phyloP scores from a whole-genome alignment of 2,797 vertebrate genomes.

The Chiroxiphia lanceolata region DNA sequence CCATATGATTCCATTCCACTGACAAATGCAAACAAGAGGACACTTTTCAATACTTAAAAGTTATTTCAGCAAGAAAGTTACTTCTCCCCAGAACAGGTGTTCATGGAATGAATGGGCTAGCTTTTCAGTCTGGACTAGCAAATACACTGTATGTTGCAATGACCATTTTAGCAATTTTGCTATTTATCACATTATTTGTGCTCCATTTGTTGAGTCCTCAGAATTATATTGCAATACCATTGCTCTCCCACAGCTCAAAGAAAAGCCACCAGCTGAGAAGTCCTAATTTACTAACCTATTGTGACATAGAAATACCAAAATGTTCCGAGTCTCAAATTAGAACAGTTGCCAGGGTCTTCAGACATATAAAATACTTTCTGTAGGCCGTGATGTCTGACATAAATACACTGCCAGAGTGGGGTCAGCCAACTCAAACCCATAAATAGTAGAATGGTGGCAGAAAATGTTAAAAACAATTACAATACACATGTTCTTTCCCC shows the following conservation, averaged over 20 bases:
- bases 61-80: background rate
- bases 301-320: background rate
- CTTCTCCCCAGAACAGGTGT: background rate
- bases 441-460: constrained; percentile 55
- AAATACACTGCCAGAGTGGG: constrained; percentile 40
- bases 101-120: background rate
- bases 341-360: constrained; percentile 37
- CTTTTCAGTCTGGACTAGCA: background rate
- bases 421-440: constrained; percentile 59
- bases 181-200: background rate
- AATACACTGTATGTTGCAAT: background rate
- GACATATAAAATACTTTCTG: constrained; percentile 60
- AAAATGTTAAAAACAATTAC: constrained; percentile 54
- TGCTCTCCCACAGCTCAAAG: background rate
- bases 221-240: background rate
- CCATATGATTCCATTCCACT: background rate
- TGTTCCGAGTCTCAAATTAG: background rate
- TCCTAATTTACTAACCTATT: background rate
- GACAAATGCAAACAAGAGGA: background rate
- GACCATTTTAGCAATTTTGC: background rate
- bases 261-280: background rate
- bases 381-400: constrained; percentile 45
- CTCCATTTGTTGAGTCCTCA: background rate
- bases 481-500: constrained; percentile 53
- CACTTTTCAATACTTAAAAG: background rate